These are phyloP conservation scores for Vesta saturnalis DNA, from an alignment of 2,888 invertebrate genomes.

Conservation along the genomic window DNA sequence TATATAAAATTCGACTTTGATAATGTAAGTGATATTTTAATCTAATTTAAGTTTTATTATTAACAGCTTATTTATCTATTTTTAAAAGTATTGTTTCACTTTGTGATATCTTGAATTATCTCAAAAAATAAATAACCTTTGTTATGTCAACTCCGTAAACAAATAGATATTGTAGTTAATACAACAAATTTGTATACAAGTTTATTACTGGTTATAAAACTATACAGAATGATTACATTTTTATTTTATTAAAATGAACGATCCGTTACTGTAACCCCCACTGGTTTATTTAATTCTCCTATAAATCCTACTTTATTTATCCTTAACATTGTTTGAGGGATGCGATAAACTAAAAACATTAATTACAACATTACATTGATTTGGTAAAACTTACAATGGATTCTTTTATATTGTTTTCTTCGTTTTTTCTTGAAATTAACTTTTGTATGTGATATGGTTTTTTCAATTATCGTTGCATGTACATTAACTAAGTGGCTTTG, in stretches of 20 bases:
- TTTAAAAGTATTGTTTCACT: slow-evolving; percentile 24
- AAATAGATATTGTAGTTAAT: background rate
- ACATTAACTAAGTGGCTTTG: slow-evolving; percentile 78
- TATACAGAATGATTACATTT: slow-evolving; percentile 15
- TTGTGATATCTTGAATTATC: slow-evolving; percentile 34
- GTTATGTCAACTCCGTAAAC: slow-evolving; percentile 2
- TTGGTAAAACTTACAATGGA: slow-evolving; percentile 69
- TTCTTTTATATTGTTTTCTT: slow-evolving; percentile 80
- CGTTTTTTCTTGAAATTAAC: slow-evolving; percentile 79
- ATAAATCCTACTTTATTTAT: slow-evolving; percentile 77
- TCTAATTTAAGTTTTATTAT: background rate
- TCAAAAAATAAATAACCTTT: background rate
- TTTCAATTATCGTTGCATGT: slow-evolving; percentile 85
- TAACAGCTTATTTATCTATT: slow-evolving; percentile 8
- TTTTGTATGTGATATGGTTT: slow-evolving; percentile 82
- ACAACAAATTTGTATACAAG: slow-evolving; percentile 27
- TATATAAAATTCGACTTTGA: slow-evolving; percentile 11
- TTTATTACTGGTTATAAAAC: slow-evolving; percentile 28
- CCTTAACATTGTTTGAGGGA: slow-evolving; percentile 77
- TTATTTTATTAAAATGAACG: slow-evolving; percentile 48
- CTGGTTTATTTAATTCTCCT: slow-evolving; percentile 57
- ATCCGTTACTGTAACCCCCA: slow-evolving; percentile 54
- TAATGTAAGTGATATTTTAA: slow-evolving; percentile 7
- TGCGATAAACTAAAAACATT: slow-evolving; percentile 65
- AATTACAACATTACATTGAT: background rate